Conservation (phyloP, 2,113 vertebrate genomes). For the Chionomys nivalis region DNA sequence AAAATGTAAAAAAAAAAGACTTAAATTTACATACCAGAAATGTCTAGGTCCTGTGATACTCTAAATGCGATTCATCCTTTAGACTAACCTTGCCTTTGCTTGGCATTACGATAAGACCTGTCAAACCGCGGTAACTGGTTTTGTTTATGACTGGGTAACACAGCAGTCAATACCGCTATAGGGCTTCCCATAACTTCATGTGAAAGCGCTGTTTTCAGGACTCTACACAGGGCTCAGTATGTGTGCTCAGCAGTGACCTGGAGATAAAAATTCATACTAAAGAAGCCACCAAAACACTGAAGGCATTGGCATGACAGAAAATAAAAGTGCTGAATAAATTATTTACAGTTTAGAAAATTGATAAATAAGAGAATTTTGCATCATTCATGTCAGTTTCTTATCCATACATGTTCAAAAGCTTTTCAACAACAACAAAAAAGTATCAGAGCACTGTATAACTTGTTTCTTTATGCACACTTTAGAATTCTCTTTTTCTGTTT, state of each 20-base stretch:
- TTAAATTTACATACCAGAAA: slow-evolving; percentile 48
- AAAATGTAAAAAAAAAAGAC: too few species aligned
- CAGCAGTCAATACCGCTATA: neutral
- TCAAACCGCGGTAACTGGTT: neutral
- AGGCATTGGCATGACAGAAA: neutral
- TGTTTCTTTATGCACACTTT: neutral
- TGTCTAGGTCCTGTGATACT: slow-evolving; percentile 40
- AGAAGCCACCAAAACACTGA: neutral
- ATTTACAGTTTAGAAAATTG: neutral
- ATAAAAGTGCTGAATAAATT: neutral
- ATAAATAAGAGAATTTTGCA: neutral
- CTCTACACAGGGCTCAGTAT: neutral
- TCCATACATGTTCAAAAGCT: neutral
- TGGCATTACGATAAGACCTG: slow-evolving; percentile 39
- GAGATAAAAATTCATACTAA: neutral
- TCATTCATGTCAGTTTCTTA: neutral
- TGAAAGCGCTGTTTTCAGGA: neutral
- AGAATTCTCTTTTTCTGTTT: slow-evolving; percentile 4
- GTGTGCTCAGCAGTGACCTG: neutral
- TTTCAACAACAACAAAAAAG: neutral
- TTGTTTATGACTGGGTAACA: slow-evolving; percentile 16
- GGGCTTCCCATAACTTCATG: slow-evolving; percentile 22
- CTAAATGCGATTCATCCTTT: slow-evolving; percentile 41
- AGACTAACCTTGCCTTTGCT: slow-evolving; percentile 58
- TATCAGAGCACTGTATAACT: neutral